Evolutionary conservation across 2,113 vertebrate species (phyloP).

Genomic region (Oryzias curvinotus): DNA sequence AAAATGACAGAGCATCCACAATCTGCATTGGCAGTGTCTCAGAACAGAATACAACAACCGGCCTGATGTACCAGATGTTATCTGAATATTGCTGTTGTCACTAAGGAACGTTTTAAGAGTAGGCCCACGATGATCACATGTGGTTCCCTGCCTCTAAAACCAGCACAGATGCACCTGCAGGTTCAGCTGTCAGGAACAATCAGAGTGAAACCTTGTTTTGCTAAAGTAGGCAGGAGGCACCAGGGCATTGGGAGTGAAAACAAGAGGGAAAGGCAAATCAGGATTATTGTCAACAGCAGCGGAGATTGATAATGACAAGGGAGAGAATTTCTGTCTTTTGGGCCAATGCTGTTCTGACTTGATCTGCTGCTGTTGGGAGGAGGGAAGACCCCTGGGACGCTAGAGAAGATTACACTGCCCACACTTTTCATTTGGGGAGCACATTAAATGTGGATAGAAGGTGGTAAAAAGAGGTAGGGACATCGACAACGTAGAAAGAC

Average conservation of each 20-base stretch:
- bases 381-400: constrained; percentile 57
- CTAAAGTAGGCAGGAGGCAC: constrained; percentile 46
- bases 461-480: constrained; percentile 1
- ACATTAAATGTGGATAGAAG: constrained; percentile 50
- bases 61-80: too few relatives aligned
- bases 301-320: constrained; percentile 72
- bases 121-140: too few relatives aligned
- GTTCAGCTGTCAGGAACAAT: constrained; percentile 60
- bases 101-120: too few relatives aligned
- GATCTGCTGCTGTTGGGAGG: constrained; percentile 62
- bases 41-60: too few relatives aligned
- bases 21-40: too few relatives aligned
- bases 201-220: constrained; percentile 60
- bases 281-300: constrained; percentile 70
- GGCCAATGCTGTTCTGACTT: constrained; percentile 56
- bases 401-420: constrained; percentile 64
- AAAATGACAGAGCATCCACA: too few relatives aligned
- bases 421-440: constrained; percentile 60
- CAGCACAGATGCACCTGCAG: constrained; percentile 41
- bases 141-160: constrained; percentile 22
- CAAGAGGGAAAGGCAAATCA: constrained; percentile 69
- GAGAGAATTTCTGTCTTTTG: constrained; percentile 72
- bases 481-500: constrained; percentile 31
- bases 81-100: too few relatives aligned
- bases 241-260: constrained; percentile 57